These are phyloP conservation scores for Blastomussa wellsi DNA, from an alignment of 92 coral and sea anemone species.

Conservation along the genomic window DNA sequence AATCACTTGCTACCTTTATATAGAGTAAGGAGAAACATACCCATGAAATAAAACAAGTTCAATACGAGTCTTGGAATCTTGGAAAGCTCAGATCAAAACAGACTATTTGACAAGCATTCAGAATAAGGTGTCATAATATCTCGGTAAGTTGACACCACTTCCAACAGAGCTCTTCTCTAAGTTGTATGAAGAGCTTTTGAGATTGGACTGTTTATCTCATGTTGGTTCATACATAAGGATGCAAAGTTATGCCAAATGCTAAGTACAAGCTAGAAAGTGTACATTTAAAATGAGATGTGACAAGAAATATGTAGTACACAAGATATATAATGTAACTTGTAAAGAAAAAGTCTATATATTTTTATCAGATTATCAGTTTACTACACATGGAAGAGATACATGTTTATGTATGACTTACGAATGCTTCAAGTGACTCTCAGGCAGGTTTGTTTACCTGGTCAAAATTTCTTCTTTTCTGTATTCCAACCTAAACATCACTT, in stretches of 20 bases:
- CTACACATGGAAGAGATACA: neutral
- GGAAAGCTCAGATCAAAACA: neutral
- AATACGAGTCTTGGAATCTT: neutral
- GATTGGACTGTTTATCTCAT: neutral
- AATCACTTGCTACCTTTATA: constrained; percentile 15
- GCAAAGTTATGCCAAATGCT: constrained; percentile 1
- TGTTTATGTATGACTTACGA: neutral
- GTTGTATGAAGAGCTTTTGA: neutral
- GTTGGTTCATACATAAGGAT: constrained; percentile 18
- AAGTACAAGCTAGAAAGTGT: constrained; percentile 1
- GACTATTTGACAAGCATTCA: neutral
- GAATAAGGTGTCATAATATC: neutral
- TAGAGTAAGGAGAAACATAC: neutral
- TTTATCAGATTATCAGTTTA: neutral
- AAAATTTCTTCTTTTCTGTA: too few species aligned
- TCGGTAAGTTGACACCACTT: neutral
- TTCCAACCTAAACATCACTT: neutral
- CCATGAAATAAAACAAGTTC: neutral
- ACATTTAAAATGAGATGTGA: neutral
- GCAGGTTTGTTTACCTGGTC: neutral
- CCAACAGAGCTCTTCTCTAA: neutral
- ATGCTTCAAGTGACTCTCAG: neutral
- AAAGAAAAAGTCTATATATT: neutral
- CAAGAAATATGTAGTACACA: neutral
- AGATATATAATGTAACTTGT: neutral